Evolutionary conservation across 2,888 invertebrate genomes (phyloP), one percentile per base, ranked within the genome.

Genomic region (Himalopsyche tibetana): DNA sequence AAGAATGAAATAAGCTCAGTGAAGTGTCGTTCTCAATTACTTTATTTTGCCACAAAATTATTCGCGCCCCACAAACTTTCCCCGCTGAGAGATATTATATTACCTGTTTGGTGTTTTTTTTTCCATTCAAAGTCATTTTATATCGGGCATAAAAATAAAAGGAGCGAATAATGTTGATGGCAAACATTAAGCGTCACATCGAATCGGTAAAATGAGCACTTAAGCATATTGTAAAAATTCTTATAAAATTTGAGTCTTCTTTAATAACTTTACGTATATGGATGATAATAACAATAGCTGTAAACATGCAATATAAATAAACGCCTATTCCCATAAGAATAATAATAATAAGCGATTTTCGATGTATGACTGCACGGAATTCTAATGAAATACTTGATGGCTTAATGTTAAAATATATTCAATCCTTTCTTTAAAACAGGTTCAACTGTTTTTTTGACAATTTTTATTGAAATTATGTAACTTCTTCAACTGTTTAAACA

Each of bases 1-100:
- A 36, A 74, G 74, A 74, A 74, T 74, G 74, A 36, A 74, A 74
- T 74, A 74, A 74, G 74, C 74, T 74, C 74, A 74, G 74, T 74
- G 28, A 74, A 74, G 74, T 74, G 74, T 38, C 36, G 28, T 12
- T 74, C 74, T 74, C 74, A 74, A 74, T 74, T 74, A 74, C 74
- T 74, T 74, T 74, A 74, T 74, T 74, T 74, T 74, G 38, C 74
- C 74, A 36, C 74, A 36, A 74, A 74, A 74, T 74, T 74, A 74
- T 36, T 74, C 36, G 28, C 74, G 74, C 74, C 15, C 74, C 74
- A 74, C 74, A 74, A 74, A 74, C 38, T 74, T 74, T 63, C 4
- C 36, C 15, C 74, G 28, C 74, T 28, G 15, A 74, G 38, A 36
- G 74, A 74, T 74, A 74, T 74, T 74, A 74, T 38, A 74, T 74